Conservation (phyloP, 2,113 vertebrate genomes). For the Melanerpes formicivorus region DNA sequence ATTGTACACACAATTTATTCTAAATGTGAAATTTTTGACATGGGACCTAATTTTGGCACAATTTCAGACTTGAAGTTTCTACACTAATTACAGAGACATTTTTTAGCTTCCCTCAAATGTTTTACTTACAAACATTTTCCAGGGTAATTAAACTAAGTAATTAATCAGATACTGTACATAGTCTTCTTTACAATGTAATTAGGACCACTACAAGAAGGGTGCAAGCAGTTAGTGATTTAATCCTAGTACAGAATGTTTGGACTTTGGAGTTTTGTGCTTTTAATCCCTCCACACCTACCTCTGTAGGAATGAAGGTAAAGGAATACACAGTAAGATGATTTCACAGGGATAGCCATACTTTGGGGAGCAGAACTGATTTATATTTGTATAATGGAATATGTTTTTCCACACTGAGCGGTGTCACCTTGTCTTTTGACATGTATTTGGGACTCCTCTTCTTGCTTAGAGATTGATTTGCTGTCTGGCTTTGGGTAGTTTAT, state of each 20-base stretch:
- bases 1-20: neutral
- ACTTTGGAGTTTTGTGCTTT: neutral
- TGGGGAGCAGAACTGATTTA: neutral
- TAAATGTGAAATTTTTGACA: neutral
- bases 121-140: neutral
- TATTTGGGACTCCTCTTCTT: neutral
- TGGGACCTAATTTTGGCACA: neutral
- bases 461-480: neutral
- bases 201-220: neutral
- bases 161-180: neutral
- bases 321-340: neutral
- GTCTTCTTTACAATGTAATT: neutral
- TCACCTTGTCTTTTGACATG: conserved; percentile 10
- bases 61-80: neutral
- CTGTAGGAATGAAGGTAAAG: neutral
- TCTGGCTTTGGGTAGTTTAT: neutral
- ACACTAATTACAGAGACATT: neutral
- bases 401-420: neutral
- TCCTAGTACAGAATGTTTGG: neutral
- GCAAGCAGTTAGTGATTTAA: neutral
- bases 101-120: neutral
- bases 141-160: conserved; percentile 1
- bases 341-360: neutral
- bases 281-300: neutral
- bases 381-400: neutral